Base-by-base conservation (phyloP, 2,797 vertebrate species). In the Phalanger gymnotis region DNA sequence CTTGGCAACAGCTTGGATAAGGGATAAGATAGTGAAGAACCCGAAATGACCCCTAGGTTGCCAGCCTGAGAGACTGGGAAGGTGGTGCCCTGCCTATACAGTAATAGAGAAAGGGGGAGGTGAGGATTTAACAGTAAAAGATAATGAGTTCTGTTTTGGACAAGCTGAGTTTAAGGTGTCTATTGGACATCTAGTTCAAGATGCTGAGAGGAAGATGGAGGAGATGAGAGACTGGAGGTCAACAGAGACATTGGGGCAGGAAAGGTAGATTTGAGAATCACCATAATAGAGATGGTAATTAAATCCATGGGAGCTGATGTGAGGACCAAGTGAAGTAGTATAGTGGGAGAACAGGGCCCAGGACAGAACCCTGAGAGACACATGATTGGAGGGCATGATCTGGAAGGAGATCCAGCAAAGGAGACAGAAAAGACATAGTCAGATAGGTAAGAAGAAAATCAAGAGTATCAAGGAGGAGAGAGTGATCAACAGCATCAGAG, bases 111-210 rank as follows among this genome's bases (percentile, higher is more conserved):
- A 94, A 53, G 81, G 27, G 54, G n/a, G 54, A 90, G 16, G 7
- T 90, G 3, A 52, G 7, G 34, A 40, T 40, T 40, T 73, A 73
- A 73, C 5, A 2, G 28, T 47, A 93, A 13, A 95, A 51, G 34
- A 92, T 27, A 56, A 90, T 73, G 14, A 91, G 9, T 51, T 81
- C n/a, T 87, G 12, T 73, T 90, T 91, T 31, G 34, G 11, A 40
- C 52, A 94, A 4, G 47, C 34, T 73, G 93, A 54, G n/a, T 96
- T 91, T 92, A 54, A 96, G 30, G 90, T 81, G 40, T 4, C 66
- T 40, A 30, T 0, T n/a, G 57, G 10, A 95, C 53, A 61, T 14
- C 31, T 25, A 91, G 19, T 5, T 58, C 12, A 47, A 94, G 28
- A 91, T 7, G 47, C 9, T 19, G 54, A 93, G 57, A 54, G 4